Evolutionary conservation across 1,140 invertebrate species (phyloP).

Genomic region (Microplitis demolitor): DNA sequence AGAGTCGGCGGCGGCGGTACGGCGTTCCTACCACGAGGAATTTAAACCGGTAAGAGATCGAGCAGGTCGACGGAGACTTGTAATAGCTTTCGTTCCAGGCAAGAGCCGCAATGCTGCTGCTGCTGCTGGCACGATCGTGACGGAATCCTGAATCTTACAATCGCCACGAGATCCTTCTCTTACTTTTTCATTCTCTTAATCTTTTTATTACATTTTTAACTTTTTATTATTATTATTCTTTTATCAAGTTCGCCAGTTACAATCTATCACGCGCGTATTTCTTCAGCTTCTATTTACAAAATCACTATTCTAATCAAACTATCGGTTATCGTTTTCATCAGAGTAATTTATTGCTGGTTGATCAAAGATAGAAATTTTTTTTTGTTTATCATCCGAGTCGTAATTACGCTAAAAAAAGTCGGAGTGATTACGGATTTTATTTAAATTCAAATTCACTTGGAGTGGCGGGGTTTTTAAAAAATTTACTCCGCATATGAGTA

Average conservation of each 20-base stretch:
- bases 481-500: too few species aligned
- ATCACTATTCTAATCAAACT: too few species aligned
- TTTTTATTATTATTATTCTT: neutral
- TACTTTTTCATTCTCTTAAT: neutral
- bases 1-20: neutral
- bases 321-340: too few species aligned
- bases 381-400: too few species aligned
- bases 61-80: constrained; percentile 28
- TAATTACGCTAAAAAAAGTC: too few species aligned
- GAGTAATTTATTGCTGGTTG: too few species aligned
- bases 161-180: constrained; percentile 27
- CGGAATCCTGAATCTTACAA: constrained; percentile 33
- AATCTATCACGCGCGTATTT: neutral
- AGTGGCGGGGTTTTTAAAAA: too few species aligned
- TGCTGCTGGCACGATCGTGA: constrained; percentile 24
- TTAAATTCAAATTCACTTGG: too few species aligned
- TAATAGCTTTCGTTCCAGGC: constrained; percentile 34
- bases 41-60: constrained; percentile 31
- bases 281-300: too few species aligned
- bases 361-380: too few species aligned
- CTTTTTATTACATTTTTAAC: neutral
- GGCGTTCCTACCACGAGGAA: constrained; percentile 25
- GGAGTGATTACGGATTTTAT: too few species aligned
- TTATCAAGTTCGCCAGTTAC: neutral
- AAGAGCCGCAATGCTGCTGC: constrained; percentile 12